Evolutionary conservation across 2,888 invertebrate genomes (phyloP), one percentile per base, ranked within the genome.

Genomic region (Apomyelois bistriatella): DNA sequence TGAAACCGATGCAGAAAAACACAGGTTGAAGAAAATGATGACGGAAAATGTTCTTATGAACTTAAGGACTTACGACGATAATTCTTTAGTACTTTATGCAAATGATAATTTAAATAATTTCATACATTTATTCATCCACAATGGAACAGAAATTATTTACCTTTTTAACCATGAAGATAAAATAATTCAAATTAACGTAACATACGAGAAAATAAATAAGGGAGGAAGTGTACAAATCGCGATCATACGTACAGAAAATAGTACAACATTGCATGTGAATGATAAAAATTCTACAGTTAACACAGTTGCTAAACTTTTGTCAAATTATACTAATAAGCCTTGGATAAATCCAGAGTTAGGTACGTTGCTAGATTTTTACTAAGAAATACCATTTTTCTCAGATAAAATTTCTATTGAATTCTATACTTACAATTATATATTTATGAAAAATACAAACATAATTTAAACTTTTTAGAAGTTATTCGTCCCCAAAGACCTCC

Each of bases 31-130:
- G 78, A 94, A 93, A 65, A 95, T 97, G 80, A 93, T 98, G 67
- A 92, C 92, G 9, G 93, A 96, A 76, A 94, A 95, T 66, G 93
- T 98, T 53, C 90, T 97, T n/a, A 93, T 98, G 75, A 98, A 97
- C 82, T 90, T 98, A 56, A 92, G 98, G 65, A 98, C 98, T 0
- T 97, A 97, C 74, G 96, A 96, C 67, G 91, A 92, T 37, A 93
- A 95, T 61, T 94, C 97, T 0, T 82, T 98, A 65, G 94, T 98
- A 13, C 87, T 98, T 6, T 98, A 98, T 73, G 96, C 97, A 32
- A 97, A 98, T 74, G 98, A 98, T 79, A 95, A 98, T 78, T 90
- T 96, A 55, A 98, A 98, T 76, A 98, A 98, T 81, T 98, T 98
- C 78, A 94, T 97, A 49, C 98, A 98, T 79, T 84, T 98, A 28